Base-by-base conservation (phyloP, 2,888 invertebrate species). In the Aleiodes alternator region DNA sequence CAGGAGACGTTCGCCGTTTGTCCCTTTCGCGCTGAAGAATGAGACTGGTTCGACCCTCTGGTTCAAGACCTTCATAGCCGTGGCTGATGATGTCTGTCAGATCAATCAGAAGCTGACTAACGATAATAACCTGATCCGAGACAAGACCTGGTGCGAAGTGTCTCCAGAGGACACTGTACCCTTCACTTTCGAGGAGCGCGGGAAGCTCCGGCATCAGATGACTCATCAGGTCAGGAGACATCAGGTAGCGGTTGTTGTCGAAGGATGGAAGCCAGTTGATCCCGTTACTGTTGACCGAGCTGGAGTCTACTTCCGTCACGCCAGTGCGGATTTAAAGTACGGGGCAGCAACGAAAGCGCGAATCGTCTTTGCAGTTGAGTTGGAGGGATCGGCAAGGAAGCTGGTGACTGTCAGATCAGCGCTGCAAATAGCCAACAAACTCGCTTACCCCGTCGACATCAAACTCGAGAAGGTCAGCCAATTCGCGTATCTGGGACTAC, bases 271-370 rank as follows among this genome's bases (percentile, higher is more conserved):
- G 80, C 91, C 93, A 50, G 93, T 97, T 69, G 94, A 95, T 81
- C 97, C 98, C 0, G 95, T 99, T 14, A 96, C 97, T 8, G 96
- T 99, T 0, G 99, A 99, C 90, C 95, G 96, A 89, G 98, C 98
- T 29, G 99, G 99, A 2, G 93, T 96, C 57, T 99, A 95, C 91
- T 99, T 98, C 88, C 90, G 96, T n/a, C 93, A 93, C 79, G 93
- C 94, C 0, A 89, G 80, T 12, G 79, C 84, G n/a, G 85, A 88
- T 51, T 75, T 79, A 12, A 81, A 78, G 53, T 82, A 57, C 12
- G n/a, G 38, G 4, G 84, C 69, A 11, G 12, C 69, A 3, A 82
- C 80, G 29, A 86, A 93, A 82, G 95, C 96, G 0, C 93, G 98
- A 71, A 92, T 99, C 34, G 97, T 99, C 61, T 96, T 98, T 86